These are phyloP conservation scores for Oriolus oriolus DNA, from an alignment of 2,113 vertebrate genomes.

Conservation along the genomic window DNA sequence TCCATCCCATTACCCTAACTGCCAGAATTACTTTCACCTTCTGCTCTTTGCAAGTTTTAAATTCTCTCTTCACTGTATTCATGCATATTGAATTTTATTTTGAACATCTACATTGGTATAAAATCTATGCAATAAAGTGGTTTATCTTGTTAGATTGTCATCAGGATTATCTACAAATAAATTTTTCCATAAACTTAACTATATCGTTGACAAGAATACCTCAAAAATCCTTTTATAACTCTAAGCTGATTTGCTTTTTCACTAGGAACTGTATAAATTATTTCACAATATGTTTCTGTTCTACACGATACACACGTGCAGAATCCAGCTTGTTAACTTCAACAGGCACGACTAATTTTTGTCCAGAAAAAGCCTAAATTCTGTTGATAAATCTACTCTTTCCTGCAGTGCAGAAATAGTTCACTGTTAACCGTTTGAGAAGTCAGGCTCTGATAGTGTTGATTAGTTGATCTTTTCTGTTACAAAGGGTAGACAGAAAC, in stretches of 20 bases:
- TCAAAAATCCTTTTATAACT: background rate
- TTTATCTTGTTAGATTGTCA: background rate
- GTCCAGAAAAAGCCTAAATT: background rate
- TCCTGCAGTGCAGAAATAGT: background rate
- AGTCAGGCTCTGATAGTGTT: background rate
- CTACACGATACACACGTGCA: background rate
- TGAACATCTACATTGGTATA: background rate
- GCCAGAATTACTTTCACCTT: background rate
- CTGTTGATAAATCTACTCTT: background rate
- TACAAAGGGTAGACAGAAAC: constrained; percentile 38
- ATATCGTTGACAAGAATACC: background rate
- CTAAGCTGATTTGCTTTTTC: background rate
- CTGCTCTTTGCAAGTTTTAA: background rate
- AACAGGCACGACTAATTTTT: background rate
- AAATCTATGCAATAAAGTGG: background rate
- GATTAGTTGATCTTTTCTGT: background rate
- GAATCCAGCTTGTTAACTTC: background rate
- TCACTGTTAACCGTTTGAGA: background rate
- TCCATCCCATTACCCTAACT: background rate
- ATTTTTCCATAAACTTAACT: background rate
- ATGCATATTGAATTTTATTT: background rate
- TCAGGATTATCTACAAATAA: background rate
- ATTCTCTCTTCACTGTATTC: background rate
- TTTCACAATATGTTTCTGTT: background rate
- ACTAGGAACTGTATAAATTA: background rate